Evolutionary conservation across 2,113 vertebrate genomes (phyloP), one percentile per base, ranked within the genome.

Genomic region (Rynchops niger): DNA sequence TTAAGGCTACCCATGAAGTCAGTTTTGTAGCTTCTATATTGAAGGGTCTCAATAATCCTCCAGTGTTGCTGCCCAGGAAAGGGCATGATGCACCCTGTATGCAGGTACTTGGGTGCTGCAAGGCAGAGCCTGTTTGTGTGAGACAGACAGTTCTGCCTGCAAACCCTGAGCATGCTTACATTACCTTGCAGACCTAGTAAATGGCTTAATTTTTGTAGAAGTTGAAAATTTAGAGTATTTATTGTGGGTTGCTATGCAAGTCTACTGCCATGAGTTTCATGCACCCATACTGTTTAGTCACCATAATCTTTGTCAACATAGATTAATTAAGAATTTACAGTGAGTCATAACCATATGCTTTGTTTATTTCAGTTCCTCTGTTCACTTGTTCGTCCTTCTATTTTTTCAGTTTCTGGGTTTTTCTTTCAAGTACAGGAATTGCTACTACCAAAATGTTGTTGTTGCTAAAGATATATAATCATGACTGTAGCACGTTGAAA

Each of bases 321-420:
- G 43, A 59, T 90, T 91, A 77, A 92, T 73, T 73, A 90, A 73
- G 79, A 82, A 82, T 82, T 90, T 88, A 20, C 19, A 74, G 76
- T 82, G 82, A 90, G 42, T 95, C 79, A 88, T 76, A 90, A 62
- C 63, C 89, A 62, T 85, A 62, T 88, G 85, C 22, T 94, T 94
- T 93, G 62, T 90, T 89, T 87, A 52, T 90, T 86, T 95, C 67
- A 65, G 20, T 95, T 91, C 27, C n/a, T 89, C 70, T 94, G 71
- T 94, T 95, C 87, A 94, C 47, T 95, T 95, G 42, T 93, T 94
- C 26, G 32, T 87, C 87, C 11, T 63, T 73, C 42, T 90, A 9
- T 73, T 91, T 82, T 79, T 69, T 76, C 26, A 58, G 36, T 42
- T 87, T 97, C 47, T 91, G 8, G 71, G 27, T 65, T 87, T 93